Conservation (phyloP, 2,888 invertebrate species). For the Lutraria lutraria region DNA sequence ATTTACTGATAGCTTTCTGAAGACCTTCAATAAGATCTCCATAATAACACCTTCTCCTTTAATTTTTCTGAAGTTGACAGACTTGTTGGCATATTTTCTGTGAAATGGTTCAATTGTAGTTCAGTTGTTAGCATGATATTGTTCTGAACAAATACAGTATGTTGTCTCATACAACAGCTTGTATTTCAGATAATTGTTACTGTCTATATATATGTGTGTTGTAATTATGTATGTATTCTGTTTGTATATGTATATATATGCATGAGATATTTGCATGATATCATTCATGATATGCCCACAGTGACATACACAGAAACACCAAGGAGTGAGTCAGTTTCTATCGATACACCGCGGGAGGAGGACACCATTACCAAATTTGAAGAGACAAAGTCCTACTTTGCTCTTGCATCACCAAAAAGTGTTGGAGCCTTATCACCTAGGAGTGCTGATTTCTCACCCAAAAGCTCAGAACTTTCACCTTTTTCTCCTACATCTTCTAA, state of each 20-base stretch:
- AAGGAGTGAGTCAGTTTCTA: slow-evolving; percentile 23
- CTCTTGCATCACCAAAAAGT: slow-evolving; percentile 48
- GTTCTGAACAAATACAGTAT: background rate
- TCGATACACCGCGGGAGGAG: background rate
- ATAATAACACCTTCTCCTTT: background rate
- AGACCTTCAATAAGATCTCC: background rate
- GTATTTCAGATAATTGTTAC: background rate
- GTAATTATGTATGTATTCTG: background rate
- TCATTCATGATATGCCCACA: slow-evolving; percentile 54
- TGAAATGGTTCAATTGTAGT: background rate
- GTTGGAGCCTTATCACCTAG: slow-evolving; percentile 46
- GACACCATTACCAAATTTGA: slow-evolving; percentile 31
- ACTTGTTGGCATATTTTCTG: background rate
- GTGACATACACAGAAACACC: slow-evolving; percentile 49
- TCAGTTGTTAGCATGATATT: background rate
- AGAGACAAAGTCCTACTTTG: slow-evolving; percentile 53
- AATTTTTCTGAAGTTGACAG: background rate
- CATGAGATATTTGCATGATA: slow-evolving; percentile 40
- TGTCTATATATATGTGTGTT: slow-evolving; percentile 1
- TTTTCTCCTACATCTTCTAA: slow-evolving; percentile 31
- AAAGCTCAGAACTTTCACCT: slow-evolving; percentile 42
- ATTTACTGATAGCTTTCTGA: too few species aligned
- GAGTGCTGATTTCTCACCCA: slow-evolving; percentile 33
- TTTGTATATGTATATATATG: slow-evolving; percentile 27
- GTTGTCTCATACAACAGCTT: background rate